These are phyloP conservation scores for Sandelia bainsii DNA, from an alignment of 2,797 vertebrate genomes.

Conservation along the genomic window DNA sequence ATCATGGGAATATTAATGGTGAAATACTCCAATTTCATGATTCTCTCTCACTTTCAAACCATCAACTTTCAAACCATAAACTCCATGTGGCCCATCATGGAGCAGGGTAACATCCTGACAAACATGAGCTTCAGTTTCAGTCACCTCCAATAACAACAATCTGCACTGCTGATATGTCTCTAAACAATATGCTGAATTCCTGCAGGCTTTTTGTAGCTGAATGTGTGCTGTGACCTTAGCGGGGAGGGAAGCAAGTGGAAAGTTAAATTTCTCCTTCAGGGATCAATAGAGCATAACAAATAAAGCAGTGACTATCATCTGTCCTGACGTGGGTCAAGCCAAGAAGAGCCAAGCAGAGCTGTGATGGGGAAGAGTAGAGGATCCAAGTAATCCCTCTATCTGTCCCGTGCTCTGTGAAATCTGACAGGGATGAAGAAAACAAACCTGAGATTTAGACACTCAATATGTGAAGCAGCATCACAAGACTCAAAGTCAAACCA, in stretches of 20 bases:
- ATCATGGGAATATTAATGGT: neutral
- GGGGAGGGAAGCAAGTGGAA: slow-evolving; percentile 9
- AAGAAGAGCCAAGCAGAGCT: slow-evolving; percentile 12
- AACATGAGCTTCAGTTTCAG: slow-evolving; percentile 3
- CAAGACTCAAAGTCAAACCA: slow-evolving; percentile 32
- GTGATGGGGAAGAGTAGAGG: slow-evolving; percentile 4
- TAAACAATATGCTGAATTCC: slow-evolving; percentile 25
- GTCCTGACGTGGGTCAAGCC: slow-evolving; percentile 34
- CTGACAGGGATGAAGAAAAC: slow-evolving; percentile 42
- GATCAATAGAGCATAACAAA: slow-evolving; percentile 44
- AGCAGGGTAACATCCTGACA: slow-evolving; percentile 4
- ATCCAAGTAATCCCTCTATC: slow-evolving; percentile 34
- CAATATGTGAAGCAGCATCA: slow-evolving; percentile 42
- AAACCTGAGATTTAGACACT: slow-evolving; percentile 43
- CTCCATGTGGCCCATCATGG: neutral
- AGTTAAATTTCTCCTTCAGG: slow-evolving; percentile 47
- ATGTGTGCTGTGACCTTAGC: slow-evolving; percentile 18
- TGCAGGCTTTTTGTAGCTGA: neutral
- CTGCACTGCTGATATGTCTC: slow-evolving; percentile 17
- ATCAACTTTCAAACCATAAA: no score
- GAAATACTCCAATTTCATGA: no score
- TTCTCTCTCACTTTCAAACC: no score
- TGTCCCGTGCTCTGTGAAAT: slow-evolving; percentile 24
- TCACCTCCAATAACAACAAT: slow-evolving; percentile 29
- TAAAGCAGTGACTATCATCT: slow-evolving; percentile 38